Conservation (phyloP, 1,140 invertebrate species). For the Melanaphis sacchari region DNA sequence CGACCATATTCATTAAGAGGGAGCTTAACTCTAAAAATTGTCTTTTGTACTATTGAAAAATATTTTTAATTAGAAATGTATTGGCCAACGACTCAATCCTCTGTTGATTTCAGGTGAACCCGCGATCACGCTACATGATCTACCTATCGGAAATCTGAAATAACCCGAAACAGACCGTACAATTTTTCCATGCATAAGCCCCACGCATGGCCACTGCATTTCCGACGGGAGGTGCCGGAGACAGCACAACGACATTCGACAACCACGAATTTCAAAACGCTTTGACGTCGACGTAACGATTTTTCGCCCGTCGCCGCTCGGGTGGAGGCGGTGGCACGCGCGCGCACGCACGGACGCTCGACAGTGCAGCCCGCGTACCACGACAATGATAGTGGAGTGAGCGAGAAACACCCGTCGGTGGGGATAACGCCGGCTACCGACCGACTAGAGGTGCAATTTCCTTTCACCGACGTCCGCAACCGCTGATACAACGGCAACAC, state of each 20-base stretch:
- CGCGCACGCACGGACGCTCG: not conserved
- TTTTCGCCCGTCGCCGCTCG: not conserved
- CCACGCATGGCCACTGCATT: too few species aligned
- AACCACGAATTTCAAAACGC: not conserved
- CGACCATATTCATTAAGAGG: not conserved
- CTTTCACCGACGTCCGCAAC: not conserved
- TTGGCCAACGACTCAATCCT: not conserved
- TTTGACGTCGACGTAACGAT: slow-evolving; percentile 11
- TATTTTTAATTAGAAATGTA: not conserved
- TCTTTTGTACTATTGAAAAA: not conserved
- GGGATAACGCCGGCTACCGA: slow-evolving; percentile 31
- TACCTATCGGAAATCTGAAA: not conserved
- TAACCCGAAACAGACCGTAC: not conserved
- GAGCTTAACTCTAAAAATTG: not conserved
- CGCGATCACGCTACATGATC: not conserved
- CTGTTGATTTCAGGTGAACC: not conserved
- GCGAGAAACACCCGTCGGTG: not conserved
- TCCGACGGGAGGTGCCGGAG: too few species aligned
- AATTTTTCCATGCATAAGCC: too few species aligned
- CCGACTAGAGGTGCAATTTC: slow-evolving; percentile 1
- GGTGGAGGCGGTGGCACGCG: not conserved
- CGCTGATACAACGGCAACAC: not conserved
- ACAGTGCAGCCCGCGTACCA: not conserved
- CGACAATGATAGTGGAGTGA: not conserved
- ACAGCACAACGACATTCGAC: not conserved